These are phyloP conservation scores for Ploceus nigricollis DNA, from an alignment of 2,113 vertebrate species.

Conservation along the genomic window DNA sequence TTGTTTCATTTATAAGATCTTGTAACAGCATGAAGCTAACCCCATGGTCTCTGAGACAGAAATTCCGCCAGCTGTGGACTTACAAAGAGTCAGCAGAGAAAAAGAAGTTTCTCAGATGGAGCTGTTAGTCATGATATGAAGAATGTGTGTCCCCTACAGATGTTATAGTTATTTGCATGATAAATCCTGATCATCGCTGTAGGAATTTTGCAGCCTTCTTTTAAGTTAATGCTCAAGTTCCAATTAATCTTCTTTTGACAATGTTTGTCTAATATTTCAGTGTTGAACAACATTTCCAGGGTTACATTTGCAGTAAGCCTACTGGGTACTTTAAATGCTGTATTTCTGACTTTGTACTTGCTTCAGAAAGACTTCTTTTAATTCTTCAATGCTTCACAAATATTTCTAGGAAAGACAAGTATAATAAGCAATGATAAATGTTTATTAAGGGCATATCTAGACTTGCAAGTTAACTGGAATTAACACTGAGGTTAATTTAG, in stretches of 20 bases:
- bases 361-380: constrained; percentile 27
- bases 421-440: constrained; percentile 1
- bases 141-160: constrained; percentile 60
- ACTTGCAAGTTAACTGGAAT: not conserved
- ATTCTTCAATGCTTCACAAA: not conserved
- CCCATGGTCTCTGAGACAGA: constrained; percentile 49
- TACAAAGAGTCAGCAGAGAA: constrained; percentile 37
- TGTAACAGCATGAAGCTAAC: constrained; percentile 41
- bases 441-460: not conserved
- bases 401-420: not conserved
- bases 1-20: constrained; percentile 47
- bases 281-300: constrained; percentile 53
- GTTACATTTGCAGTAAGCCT: constrained; percentile 48
- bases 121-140: constrained; percentile 51
- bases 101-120: constrained; percentile 57
- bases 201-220: constrained; percentile 51
- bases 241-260: constrained; percentile 71
- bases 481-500: not conserved
- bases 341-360: constrained; percentile 38
- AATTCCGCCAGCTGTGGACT: constrained; percentile 36
- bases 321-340: constrained; percentile 38
- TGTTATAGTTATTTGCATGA: constrained; percentile 70
- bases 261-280: constrained; percentile 70
- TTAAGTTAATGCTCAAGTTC: constrained; percentile 62
- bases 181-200: constrained; percentile 56